Evolutionary conservation across 1,140 invertebrate genomes (phyloP), one percentile per base, ranked within the genome.

Genomic region (Drosophila yakuba): DNA sequence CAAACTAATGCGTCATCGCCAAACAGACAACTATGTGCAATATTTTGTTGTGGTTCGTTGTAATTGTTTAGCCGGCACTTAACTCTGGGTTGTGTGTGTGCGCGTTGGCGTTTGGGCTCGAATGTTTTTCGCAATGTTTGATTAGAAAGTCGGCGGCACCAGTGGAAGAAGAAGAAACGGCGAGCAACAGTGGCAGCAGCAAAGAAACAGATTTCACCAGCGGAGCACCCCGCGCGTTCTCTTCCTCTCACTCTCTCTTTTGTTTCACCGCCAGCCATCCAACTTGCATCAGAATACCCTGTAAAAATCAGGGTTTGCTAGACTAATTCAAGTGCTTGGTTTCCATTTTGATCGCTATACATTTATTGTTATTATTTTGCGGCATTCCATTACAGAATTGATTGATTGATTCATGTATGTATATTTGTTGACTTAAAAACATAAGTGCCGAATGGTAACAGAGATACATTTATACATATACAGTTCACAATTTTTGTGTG

Each of bases 1-100:
- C 68, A 83, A 83, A 67, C 62, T 80, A 89, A 81, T 88, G 84
- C 84, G 84, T 88, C 84, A 88, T 89, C 80, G 68, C 73, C 68
- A 39, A 66, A 63, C 44, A 48, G 41, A 56, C 28, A 59, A 38
- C 52, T 45, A 50, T 69, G 67, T 60, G 64, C 68, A 61, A 80
- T 78, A 67, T 64, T 89, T 67, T 89, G 67, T 74, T 77, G 66
- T 44, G 56, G 50, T 11, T 11, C 32, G 32, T 15, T 25, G 50
- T 58, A 73, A 78, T 64, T 50, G 58, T 71, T 80, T 67, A 74
- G 58, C 80, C 85, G 80, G 84, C 81, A 67, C 60, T 63, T 64
- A 20, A 14, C 69, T 15, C 5, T 25, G 41, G 7, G 35, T 8
- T 28, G 64, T 50, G 43, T 56, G 64, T 25, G 35, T 58, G 61